Base-by-base conservation (phyloP, 2,797 vertebrate species). In the Melanotaenia boesemani region DNA sequence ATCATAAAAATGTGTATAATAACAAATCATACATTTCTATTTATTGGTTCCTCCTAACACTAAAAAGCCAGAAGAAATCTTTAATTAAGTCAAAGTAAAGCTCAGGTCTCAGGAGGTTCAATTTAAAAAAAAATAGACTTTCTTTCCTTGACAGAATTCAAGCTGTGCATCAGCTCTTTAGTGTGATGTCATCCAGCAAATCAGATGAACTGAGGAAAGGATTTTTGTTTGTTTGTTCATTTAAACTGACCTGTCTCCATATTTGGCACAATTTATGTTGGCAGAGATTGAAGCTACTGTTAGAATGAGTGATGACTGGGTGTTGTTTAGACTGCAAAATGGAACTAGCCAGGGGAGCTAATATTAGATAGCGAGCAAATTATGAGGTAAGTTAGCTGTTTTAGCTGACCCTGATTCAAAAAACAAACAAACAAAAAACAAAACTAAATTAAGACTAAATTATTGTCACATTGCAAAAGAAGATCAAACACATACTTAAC, bases 61-160 rank as follows among this genome's bases (percentile, higher is more conserved):
- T 5, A 30, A 30, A 30, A 30, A 30, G 30, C 30, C 5, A 30
- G 30, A 30, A 30, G 26, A 30, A 30, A 30, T 30, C 2, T 32
- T 7, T 32, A 32, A 32, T 6, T 32, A 32, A 32, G 32, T 32
- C 32, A 32, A 32, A 32, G 32, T 32, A 7, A 32, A 32, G 32
- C 32, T 32, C 32, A 32, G 32, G 32, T 32, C 32, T 32, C 32
- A 32, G 32, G 6, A 32, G 6, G 32, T 50, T 26, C 8, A 52
- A 1, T 56, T 37, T 30, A 24, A 30, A 78, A 67, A 78, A 67
- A 55, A 10, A 41, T 24, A 70, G 36, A 63, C 60, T 44, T 56
- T 10, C 20, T 4, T 57, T 32, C 5, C 16, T 57, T 56, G 24
- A 28, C 26, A 56, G 13, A 56, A 26, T 56, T 26, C 13, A 55